A percentile compares a stretch with the other conserved stretches of the same genome.
These are phyloP conservation scores for Leptinotarsa texana DNA, from an alignment of 1,140 invertebrate species.

Conservation along the genomic window DNA sequence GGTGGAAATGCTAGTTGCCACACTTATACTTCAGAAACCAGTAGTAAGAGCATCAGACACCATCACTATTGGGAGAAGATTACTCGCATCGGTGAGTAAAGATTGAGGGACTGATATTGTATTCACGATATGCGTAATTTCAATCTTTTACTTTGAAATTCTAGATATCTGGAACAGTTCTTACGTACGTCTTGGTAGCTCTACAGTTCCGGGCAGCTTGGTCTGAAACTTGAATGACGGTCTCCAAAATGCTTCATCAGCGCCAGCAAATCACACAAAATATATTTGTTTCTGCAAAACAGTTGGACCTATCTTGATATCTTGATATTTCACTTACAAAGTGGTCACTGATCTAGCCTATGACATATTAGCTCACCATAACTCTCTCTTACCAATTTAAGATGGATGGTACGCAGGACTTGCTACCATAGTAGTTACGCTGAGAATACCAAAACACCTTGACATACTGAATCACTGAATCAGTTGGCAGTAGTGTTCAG, in stretches of 20 bases:
- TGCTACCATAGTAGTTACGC: conserved; percentile 33
- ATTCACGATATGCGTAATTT: background rate
- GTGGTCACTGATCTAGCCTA: conserved; percentile 34
- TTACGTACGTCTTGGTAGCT: conserved; percentile 49
- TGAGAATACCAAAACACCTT: conserved; percentile 37
- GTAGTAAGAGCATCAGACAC: conserved; percentile 44
- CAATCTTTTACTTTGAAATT: conserved; percentile 23
- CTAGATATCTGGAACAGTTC: conserved; percentile 47
- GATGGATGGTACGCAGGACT: conserved; percentile 34
- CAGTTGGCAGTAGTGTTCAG: conserved; percentile 32
- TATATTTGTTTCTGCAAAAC: conserved; percentile 43
- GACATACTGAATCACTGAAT: conserved; percentile 42
- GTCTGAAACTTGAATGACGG: conserved; percentile 24
- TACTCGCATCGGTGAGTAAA: conserved; percentile 45
- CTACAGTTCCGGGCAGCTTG: conserved; percentile 47
- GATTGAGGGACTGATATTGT: background rate
- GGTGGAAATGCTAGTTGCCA: conserved; percentile 45
- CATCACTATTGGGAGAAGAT: conserved; percentile 43
- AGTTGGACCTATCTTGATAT: conserved; percentile 31
- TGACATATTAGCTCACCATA: conserved; percentile 34
- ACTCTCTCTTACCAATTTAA: conserved; percentile 38
- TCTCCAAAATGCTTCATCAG: background rate
- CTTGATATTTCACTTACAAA: conserved; percentile 27
- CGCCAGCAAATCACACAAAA: background rate
- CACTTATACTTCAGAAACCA: conserved; percentile 42